phyloP scores from a whole-genome alignment of 2,113 vertebrate genomes.

The Corythoichthys intestinalis region DNA sequence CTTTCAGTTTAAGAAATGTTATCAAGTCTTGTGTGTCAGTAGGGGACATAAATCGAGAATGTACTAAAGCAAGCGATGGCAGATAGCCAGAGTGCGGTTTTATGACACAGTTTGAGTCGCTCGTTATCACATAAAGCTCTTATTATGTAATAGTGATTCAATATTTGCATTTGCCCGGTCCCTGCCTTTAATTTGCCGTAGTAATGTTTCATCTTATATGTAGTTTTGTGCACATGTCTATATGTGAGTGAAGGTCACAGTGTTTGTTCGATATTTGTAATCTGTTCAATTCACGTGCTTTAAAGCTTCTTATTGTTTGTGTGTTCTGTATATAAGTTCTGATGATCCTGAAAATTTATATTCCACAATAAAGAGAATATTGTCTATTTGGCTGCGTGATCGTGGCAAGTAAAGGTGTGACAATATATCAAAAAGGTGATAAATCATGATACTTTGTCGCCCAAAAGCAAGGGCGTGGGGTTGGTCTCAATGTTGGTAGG shows the following conservation, averaged over 20 bases:
- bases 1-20: slow-evolving; percentile 9
- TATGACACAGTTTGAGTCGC: slow-evolving; percentile 65
- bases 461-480: too few species aligned
- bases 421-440: too few species aligned
- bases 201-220: slow-evolving; percentile 29
- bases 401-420: background rate
- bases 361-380: slow-evolving; percentile 62
- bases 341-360: slow-evolving; percentile 45
- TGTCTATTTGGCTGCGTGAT: slow-evolving; percentile 25
- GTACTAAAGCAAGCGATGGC: slow-evolving; percentile 35
- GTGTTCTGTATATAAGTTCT: slow-evolving; percentile 46
- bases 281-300: slow-evolving; percentile 23
- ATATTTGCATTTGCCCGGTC: slow-evolving; percentile 65
- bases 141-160: slow-evolving; percentile 63
- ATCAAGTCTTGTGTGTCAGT: slow-evolving; percentile 26
- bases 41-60: slow-evolving; percentile 17
- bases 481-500: too few species aligned
- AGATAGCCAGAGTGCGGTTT: slow-evolving; percentile 46
- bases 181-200: slow-evolving; percentile 31
- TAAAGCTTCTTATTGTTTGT: slow-evolving; percentile 34
- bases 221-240: slow-evolving; percentile 40
- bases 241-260: slow-evolving; percentile 21
- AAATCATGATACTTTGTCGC: too few species aligned
- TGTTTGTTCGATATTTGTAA: slow-evolving; percentile 16
- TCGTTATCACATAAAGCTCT: slow-evolving; percentile 57